Percentiles rank a stretch among this genome's conserved stretches.
Conservation (phyloP, 1,140 invertebrate genomes). For the Pemphigus obesinymphae region DNA sequence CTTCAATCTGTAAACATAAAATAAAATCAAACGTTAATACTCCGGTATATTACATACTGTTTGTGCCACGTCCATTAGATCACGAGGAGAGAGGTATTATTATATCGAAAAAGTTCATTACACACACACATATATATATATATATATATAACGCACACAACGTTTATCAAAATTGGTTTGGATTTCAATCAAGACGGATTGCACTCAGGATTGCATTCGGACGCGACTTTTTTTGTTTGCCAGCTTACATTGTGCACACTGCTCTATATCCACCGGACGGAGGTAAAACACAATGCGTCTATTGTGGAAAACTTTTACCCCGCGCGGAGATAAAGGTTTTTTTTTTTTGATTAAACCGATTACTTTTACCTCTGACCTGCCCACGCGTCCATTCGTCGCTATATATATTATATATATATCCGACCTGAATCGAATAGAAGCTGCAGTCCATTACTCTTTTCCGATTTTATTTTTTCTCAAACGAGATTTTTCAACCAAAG, state of each 20-base stretch:
- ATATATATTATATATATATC: background rate
- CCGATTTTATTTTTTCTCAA: background rate
- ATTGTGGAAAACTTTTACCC: constrained; percentile 17
- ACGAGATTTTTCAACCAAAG: background rate
- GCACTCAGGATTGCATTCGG: background rate
- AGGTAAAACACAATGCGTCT: background rate
- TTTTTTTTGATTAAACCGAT: constrained; percentile 38
- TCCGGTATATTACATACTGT: background rate
- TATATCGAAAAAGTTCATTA: too few species aligned
- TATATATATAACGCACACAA: background rate
- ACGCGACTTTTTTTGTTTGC: background rate
- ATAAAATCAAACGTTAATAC: background rate
- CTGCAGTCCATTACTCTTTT: constrained; percentile 26
- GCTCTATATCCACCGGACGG: too few species aligned
- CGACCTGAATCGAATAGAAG: constrained; percentile 26
- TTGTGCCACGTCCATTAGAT: background rate
- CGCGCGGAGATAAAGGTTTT: background rate
- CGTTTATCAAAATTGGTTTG: constrained; percentile 21
- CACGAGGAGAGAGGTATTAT: background rate
- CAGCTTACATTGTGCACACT: too few species aligned
- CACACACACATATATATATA: too few species aligned
- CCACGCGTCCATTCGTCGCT: background rate
- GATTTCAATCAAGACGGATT: constrained; percentile 11
- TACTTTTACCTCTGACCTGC: constrained; percentile 35
- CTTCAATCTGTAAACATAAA: constrained; percentile 76